A percentile compares a stretch with the other conserved stretches of the same genome.
phyloP scores from a whole-genome alignment of 2,113 vertebrate species.

The Gopherus evgoodei region DNA sequence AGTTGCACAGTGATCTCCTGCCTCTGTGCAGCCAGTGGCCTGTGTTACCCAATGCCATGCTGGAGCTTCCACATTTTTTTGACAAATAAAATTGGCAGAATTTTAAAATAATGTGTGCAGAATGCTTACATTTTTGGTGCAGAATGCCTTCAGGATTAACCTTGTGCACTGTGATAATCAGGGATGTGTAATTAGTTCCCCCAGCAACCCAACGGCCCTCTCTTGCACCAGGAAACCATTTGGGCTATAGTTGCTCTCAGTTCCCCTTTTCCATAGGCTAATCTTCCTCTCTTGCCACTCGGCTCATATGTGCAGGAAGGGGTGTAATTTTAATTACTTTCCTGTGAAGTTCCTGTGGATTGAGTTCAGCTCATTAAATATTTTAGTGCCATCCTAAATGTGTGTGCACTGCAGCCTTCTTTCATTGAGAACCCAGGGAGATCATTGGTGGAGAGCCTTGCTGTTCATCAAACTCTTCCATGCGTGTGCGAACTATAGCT shows the following conservation, averaged over 20 bases:
- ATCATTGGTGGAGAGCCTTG: background rate
- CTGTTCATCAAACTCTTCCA: background rate
- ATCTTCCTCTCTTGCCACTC: background rate
- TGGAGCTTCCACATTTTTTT: too few relatives aligned
- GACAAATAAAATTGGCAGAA: too few relatives aligned
- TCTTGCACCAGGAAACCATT: background rate
- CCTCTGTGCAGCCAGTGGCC: too few relatives aligned
- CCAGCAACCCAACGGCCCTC: background rate
- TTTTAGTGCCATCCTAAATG: background rate
- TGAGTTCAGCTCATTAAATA: background rate
- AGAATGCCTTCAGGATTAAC: too few relatives aligned
- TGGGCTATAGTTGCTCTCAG: background rate
- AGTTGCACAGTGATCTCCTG: too few relatives aligned
- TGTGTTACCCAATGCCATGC: too few relatives aligned
- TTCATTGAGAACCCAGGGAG: fast-evolving
- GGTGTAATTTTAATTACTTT: background rate
- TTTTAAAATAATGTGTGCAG: too few relatives aligned
- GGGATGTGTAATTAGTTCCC: background rate
- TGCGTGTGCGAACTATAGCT: fast-evolving
- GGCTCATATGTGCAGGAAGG: background rate
- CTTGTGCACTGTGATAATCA: background rate
- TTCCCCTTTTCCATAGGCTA: background rate
- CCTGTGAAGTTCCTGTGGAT: background rate
- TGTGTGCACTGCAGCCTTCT: fast-evolving
- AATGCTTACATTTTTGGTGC: too few relatives aligned